Evolutionary conservation across 2,113 vertebrate species (phyloP).

Genomic region (Burhinus oedicnemus): DNA sequence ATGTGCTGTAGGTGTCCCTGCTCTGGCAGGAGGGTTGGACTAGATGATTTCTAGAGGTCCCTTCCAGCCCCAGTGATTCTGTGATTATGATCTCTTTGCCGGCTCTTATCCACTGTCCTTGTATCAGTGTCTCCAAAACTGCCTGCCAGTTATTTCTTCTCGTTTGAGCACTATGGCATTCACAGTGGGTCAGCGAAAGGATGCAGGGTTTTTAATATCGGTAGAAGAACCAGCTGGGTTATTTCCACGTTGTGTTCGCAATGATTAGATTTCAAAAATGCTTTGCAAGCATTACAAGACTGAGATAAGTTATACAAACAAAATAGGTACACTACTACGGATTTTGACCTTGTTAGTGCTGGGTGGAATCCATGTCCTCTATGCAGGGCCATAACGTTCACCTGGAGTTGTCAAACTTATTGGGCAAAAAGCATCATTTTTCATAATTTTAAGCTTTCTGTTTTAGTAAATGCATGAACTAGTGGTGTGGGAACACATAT

Average conservation of each 20-base stretch:
- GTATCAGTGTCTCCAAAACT: not conserved
- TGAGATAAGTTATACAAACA: not conserved
- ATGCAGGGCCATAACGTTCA: not conserved
- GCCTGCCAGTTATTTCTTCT: not conserved
- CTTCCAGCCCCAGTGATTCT: too few species aligned
- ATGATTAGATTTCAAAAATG: not conserved
- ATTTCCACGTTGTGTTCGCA: not conserved
- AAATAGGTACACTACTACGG: not conserved
- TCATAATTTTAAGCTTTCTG: not conserved
- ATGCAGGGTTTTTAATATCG: fast-evolving
- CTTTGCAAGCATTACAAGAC: not conserved
- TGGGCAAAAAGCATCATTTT: not conserved
- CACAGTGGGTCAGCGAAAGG: not conserved
- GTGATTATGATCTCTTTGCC: not conserved
- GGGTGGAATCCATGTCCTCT: not conserved
- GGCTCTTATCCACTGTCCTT: not conserved
- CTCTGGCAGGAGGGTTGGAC: too few species aligned
- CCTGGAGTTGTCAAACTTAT: not conserved
- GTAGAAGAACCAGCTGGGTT: not conserved
- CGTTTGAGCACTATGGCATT: not conserved
- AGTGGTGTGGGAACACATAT: not conserved
- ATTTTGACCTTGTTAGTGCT: not conserved
- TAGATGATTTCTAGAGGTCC: too few species aligned
- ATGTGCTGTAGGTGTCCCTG: too few species aligned
- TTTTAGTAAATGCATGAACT: not conserved